These are phyloP conservation scores for Coelinius sp. DNA, from an alignment of 2,888 invertebrate genomes.

Conservation along the genomic window DNA sequence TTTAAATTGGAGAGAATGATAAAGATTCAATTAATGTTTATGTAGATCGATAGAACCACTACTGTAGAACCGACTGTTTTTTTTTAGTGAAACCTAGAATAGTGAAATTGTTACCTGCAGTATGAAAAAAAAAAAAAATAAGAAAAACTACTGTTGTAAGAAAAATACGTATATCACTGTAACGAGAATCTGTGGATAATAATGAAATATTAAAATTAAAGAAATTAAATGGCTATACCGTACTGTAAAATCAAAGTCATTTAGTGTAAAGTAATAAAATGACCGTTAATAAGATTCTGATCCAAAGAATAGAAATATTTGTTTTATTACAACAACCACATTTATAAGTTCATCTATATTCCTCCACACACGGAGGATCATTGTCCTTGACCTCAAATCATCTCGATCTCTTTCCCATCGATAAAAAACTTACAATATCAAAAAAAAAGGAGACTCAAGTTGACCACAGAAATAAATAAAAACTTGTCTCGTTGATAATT, in stretches of 20 bases:
- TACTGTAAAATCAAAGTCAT: constrained; percentile 67
- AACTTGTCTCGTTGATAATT: no score
- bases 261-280: constrained; percentile 59
- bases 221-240: constrained; percentile 68
- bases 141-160: constrained; percentile 36
- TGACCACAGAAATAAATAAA: no score
- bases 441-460: no score
- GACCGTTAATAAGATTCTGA: constrained; percentile 55
- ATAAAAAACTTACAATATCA: no score
- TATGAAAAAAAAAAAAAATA: constrained; percentile 52
- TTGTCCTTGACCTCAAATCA: background rate
- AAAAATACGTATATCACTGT: constrained; percentile 54
- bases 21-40: constrained; percentile 41
- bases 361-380: no score
- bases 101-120: constrained; percentile 64
- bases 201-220: constrained; percentile 59
- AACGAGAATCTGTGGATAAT: constrained; percentile 58
- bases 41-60: constrained; percentile 7
- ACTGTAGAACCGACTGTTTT: constrained; percentile 62
- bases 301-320: background rate
- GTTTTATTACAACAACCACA: background rate
- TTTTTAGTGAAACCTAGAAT: constrained; percentile 59
- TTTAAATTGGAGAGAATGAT: background rate
- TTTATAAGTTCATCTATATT: background rate
- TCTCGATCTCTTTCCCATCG: no score